phyloP scores from a whole-genome alignment of 2,797 vertebrate genomes.

The Melanotaenia pygmaea region DNA sequence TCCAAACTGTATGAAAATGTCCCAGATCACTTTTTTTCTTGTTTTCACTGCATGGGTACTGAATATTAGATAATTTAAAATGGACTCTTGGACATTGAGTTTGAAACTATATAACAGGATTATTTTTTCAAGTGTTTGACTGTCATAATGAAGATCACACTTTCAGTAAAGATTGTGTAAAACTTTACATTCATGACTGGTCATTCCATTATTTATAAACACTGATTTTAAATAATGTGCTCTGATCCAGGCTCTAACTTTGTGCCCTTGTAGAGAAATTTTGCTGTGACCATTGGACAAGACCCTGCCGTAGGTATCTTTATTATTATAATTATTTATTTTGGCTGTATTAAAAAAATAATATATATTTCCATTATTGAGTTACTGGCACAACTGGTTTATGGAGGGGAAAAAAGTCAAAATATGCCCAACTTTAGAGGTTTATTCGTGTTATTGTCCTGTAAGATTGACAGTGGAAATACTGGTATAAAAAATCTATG shows the following conservation, averaged over 20 bases:
- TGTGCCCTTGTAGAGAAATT: too few species aligned
- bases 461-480: conserved; percentile 24
- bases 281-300: too few species aligned
- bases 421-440: background rate
- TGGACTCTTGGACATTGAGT: background rate
- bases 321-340: too few species aligned
- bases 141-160: background rate
- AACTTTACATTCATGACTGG: conserved; percentile 3
- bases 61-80: background rate
- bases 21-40: conserved; percentile 25
- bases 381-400: conserved; percentile 6
- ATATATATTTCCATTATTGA: background rate
- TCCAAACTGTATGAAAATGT: conserved; percentile 18
- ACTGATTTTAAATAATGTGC: background rate
- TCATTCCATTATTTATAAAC: background rate
- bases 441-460: conserved; percentile 11
- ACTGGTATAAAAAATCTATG: conserved; percentile 20
- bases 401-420: background rate
- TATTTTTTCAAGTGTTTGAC: conserved; percentile 21
- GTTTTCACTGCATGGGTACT: background rate
- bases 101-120: conserved; percentile 8
- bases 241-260: too few species aligned
- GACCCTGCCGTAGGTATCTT: too few species aligned
- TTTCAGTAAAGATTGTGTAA: background rate
- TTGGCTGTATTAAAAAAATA: too few species aligned